Evolutionary conservation across 2,113 vertebrate species (phyloP).

Genomic region (Etia nguti): DNA sequence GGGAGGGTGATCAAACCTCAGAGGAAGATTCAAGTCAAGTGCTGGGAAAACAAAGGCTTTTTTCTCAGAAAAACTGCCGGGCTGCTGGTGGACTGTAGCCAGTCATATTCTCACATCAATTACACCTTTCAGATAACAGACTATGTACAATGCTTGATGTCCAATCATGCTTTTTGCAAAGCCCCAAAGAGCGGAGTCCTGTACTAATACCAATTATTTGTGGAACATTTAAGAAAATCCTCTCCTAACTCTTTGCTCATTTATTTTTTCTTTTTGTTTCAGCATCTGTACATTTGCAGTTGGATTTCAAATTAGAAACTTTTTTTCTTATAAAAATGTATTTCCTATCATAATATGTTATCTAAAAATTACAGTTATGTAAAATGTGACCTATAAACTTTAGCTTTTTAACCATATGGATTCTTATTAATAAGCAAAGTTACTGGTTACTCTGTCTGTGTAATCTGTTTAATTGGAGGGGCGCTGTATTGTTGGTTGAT

Average conservation of each 20-base stretch:
- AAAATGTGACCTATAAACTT: not conserved
- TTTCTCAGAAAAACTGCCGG: slow-evolving; percentile 46
- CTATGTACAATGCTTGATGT: slow-evolving; percentile 10
- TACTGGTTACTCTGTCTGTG: not conserved
- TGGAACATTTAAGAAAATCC: not conserved
- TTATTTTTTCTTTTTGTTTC: not conserved
- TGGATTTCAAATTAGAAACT: not conserved
- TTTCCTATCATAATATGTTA: not conserved
- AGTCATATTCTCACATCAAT: slow-evolving; percentile 43
- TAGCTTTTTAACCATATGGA: not conserved
- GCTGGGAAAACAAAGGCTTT: slow-evolving; percentile 16
- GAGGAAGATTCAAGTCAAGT: slow-evolving; percentile 53
- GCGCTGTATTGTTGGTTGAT: not conserved
- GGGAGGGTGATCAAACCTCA: slow-evolving; percentile 51
- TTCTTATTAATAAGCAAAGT: not conserved
- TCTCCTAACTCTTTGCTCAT: not conserved
- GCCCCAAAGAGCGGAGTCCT: not conserved
- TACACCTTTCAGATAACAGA: slow-evolving; percentile 31
- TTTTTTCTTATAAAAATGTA: not conserved
- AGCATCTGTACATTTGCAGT: not conserved
- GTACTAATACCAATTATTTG: not conserved
- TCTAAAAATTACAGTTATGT: not conserved
- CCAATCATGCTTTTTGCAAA: not conserved
- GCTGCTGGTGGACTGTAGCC: slow-evolving; percentile 31
- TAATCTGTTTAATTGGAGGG: not conserved